Percentiles rank a stretch among this genome's conserved stretches.
Evolutionary conservation across 1,140 invertebrate species (phyloP).

Genomic region (Cotesia chilonis): DNA sequence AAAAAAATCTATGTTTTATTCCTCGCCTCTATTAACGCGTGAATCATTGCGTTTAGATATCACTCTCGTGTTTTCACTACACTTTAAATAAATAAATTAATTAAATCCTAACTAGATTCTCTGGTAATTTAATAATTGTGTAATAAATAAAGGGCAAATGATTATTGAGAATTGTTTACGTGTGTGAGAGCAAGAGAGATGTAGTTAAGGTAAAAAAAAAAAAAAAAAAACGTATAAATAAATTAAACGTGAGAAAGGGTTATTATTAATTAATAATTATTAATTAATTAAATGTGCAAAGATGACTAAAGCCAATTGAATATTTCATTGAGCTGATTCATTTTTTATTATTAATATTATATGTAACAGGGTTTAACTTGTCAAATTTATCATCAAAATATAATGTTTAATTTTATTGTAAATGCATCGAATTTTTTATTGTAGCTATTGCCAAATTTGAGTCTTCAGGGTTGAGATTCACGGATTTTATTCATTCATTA

Average conservation of each 20-base stretch:
- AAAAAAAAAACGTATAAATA: too few species aligned
- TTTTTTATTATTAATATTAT: slow-evolving; percentile 14
- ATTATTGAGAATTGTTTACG: background rate
- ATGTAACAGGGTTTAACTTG: slow-evolving; percentile 1
- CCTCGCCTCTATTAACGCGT: slow-evolving; percentile 6
- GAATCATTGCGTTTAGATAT: slow-evolving; percentile 38
- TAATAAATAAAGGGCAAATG: slow-evolving; percentile 18
- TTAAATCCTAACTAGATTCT: slow-evolving; percentile 30
- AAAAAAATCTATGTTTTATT: background rate
- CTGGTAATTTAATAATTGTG: slow-evolving; percentile 20
- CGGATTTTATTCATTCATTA: background rate
- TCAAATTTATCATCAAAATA: background rate
- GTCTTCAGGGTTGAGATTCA: background rate
- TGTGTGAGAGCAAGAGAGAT: background rate
- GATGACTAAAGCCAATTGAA: slow-evolving; percentile 34
- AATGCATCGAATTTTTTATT: slow-evolving; percentile 12
- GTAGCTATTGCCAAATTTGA: slow-evolving; percentile 17
- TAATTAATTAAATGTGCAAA: slow-evolving; percentile 3
- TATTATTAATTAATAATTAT: background rate
- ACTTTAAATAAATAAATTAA: slow-evolving; percentile 39
- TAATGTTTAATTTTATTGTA: background rate
- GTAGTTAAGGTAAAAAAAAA: too few species aligned
- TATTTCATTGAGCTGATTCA: slow-evolving; percentile 8
- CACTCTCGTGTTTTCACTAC: slow-evolving; percentile 46
- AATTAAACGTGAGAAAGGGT: slow-evolving; percentile 9